Percentiles rank a stretch among this genome's conserved stretches.
Conservation (phyloP, 92 coral and sea anemone species). For the Heteractis magnifica region DNA sequence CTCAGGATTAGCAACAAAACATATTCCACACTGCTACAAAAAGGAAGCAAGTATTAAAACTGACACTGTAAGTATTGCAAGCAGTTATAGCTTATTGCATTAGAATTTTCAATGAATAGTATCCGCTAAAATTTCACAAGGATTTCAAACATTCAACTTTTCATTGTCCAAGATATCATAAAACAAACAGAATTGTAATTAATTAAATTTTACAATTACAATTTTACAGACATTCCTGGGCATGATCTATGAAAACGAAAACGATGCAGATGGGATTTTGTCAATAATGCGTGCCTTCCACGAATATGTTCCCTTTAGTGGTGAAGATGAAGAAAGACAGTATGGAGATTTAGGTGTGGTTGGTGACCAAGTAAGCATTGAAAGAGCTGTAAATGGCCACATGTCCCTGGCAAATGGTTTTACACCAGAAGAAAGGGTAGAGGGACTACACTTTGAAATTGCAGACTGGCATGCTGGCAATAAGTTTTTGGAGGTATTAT, state of each 20-base stretch:
- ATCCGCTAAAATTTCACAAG: too few relatives aligned
- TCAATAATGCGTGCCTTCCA: constrained; percentile 29
- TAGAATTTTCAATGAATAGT: too few relatives aligned
- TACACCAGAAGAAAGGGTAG: not conserved
- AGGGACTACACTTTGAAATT: too few relatives aligned
- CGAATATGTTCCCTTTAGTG: constrained; percentile 36
- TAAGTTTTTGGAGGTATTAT: constrained; percentile 38
- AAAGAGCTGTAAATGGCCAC: constrained; percentile 47
- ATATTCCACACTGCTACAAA: constrained; percentile 48
- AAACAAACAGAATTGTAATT: not conserved
- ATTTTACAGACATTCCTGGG: constrained; percentile 37
- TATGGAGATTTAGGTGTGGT: constrained; percentile 34
- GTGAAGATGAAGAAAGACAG: constrained; percentile 24
- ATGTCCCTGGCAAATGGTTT: constrained; percentile 30
- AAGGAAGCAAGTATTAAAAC: constrained; percentile 41
- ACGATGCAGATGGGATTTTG: constrained; percentile 41
- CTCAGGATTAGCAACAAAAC: constrained; percentile 35
- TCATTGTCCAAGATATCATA: too few relatives aligned
- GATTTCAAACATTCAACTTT: too few relatives aligned
- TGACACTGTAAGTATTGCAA: constrained; percentile 34
- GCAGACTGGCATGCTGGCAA: constrained; percentile 60
- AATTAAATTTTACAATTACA: not conserved
- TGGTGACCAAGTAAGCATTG: constrained; percentile 37
- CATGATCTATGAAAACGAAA: constrained; percentile 42
- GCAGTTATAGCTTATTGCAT: not conserved